Evolutionary conservation across 2,797 vertebrate genomes (phyloP).

Genomic region (Notoglanidium macrostoma): DNA sequence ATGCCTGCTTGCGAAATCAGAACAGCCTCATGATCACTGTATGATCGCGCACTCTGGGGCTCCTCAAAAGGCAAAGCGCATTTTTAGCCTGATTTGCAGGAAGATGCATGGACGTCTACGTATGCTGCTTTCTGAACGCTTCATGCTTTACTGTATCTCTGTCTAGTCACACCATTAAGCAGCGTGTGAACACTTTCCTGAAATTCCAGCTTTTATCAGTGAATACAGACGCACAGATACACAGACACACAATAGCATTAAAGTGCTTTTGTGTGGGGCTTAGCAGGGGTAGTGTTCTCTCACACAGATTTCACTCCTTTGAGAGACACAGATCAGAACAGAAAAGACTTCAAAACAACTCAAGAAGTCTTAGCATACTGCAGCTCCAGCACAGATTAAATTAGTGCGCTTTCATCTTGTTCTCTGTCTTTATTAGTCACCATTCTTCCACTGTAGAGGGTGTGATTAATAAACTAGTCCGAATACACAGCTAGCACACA

Average conservation of each 20-base stretch:
- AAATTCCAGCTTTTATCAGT: constrained; percentile 69
- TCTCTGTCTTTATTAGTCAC: neutral
- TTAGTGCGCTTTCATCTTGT: constrained; percentile 6
- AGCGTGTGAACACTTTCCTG: constrained; percentile 29
- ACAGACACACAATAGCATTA: constrained; percentile 54
- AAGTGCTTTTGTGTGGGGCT: constrained; percentile 67
- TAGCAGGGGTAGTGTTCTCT: constrained; percentile 53
- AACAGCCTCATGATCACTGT: constrained; percentile 6
- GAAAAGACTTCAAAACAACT: constrained; percentile 46
- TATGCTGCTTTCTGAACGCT: neutral
- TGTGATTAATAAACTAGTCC: neutral
- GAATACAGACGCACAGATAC: constrained; percentile 62
- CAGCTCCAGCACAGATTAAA: constrained; percentile 26
- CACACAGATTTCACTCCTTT: constrained; percentile 47
- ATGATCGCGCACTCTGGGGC: neutral
- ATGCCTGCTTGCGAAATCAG: constrained; percentile 26
- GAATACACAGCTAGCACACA: neutral
- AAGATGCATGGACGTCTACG: too few species aligned
- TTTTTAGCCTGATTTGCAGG: neutral
- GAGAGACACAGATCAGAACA: constrained; percentile 39
- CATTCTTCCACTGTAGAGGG: neutral
- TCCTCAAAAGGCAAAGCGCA: neutral
- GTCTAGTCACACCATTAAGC: neutral
- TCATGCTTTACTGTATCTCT: neutral
- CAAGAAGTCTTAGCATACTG: constrained; percentile 10